Evolutionary conservation across 1,140 invertebrate species (phyloP).

Genomic region (Saccostrea echinata): DNA sequence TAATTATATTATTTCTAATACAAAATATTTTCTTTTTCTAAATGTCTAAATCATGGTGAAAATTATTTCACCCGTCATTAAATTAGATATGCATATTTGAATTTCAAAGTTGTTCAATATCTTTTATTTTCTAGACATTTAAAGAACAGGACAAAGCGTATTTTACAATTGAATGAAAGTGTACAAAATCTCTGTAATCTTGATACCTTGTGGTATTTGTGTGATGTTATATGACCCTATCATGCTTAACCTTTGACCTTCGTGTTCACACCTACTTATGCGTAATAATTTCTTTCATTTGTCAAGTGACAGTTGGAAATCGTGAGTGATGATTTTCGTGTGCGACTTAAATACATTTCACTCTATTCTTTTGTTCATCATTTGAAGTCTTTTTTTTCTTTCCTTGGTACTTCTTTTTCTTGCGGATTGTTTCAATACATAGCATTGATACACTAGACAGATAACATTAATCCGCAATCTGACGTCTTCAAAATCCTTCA

Average conservation of each 20-base stretch:
- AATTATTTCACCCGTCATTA: not conserved
- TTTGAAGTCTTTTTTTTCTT: not conserved
- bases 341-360: slow-evolving; percentile 8
- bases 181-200: not conserved
- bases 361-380: not conserved
- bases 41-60: too few relatives aligned
- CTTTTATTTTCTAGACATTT: not conserved
- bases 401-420: not conserved
- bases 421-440: not conserved
- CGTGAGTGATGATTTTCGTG: slow-evolving; percentile 11
- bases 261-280: slow-evolving; percentile 20
- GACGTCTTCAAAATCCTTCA: not conserved
- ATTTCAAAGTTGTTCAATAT: not conserved
- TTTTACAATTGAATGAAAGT: slow-evolving; percentile 2
- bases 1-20: too few relatives aligned
- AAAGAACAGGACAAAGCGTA: not conserved
- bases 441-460: not conserved
- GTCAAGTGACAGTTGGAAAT: not conserved
- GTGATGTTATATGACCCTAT: slow-evolving; percentile 3
- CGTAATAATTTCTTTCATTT: slow-evolving; percentile 17
- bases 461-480: not conserved
- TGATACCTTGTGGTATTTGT: slow-evolving; percentile 2
- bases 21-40: too few relatives aligned
- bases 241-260: not conserved
- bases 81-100: not conserved